A percentile compares a stretch with the other conserved stretches of the same genome.
These are phyloP conservation scores for Guaruba guarouba DNA, from an alignment of 2,113 vertebrate genomes.

Conservation along the genomic window DNA sequence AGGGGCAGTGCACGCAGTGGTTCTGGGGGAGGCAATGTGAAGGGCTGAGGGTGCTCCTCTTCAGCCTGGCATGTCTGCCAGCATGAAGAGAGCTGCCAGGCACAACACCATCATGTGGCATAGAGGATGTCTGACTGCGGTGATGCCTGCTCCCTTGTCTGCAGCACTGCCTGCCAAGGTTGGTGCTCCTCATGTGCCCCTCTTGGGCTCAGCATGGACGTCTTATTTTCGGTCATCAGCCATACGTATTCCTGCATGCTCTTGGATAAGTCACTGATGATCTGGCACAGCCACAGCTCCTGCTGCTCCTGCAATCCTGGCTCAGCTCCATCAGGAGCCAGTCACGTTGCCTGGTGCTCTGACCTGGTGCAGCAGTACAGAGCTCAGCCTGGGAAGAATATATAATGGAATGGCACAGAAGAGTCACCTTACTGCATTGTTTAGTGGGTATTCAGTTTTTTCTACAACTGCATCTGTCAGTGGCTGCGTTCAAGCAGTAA, in stretches of 20 bases:
- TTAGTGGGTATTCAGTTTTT: background rate
- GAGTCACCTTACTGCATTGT: background rate
- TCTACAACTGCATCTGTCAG: background rate
- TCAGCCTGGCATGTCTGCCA: background rate
- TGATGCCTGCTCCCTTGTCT: accelerated
- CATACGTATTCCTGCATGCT: background rate
- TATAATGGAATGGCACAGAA: accelerated
- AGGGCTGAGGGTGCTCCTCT: background rate
- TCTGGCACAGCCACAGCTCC: background rate
- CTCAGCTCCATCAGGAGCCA: background rate
- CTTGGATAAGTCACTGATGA: background rate
- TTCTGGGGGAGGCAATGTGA: background rate
- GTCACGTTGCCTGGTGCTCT: background rate
- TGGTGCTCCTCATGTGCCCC: background rate
- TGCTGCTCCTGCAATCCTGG: background rate
- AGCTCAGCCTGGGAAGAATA: background rate
- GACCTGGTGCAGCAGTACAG: background rate
- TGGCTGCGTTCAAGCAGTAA: accelerated
- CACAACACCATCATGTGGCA: background rate
- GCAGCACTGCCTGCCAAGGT: background rate
- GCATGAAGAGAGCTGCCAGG: too few relatives aligned
- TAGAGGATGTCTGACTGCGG: background rate
- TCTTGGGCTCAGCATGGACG: background rate
- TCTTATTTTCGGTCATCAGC: background rate
- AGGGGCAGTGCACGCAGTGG: background rate